Evolutionary conservation across 2,113 vertebrate species (phyloP).

Genomic region (Oncorhynchus keta): DNA sequence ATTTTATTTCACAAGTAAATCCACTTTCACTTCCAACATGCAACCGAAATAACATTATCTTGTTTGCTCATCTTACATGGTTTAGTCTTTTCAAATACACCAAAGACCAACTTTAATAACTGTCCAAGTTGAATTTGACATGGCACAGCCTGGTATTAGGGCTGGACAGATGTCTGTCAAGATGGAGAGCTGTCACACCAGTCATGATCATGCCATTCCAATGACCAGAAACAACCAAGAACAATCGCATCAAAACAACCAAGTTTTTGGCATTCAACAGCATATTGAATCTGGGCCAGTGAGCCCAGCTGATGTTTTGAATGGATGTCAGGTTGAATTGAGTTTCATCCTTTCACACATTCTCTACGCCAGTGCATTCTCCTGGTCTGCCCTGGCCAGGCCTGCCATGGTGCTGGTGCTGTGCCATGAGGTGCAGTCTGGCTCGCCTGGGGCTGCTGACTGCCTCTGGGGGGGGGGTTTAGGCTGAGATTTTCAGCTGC

Average conservation of each 20-base stretch:
- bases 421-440: slow-evolving; percentile 31
- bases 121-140: slow-evolving; percentile 21
- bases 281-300: slow-evolving; percentile 19
- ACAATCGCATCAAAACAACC: not conserved
- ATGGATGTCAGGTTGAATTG: slow-evolving; percentile 45
- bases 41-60: slow-evolving; percentile 14
- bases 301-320: slow-evolving; percentile 38
- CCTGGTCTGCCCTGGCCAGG: slow-evolving; percentile 26
- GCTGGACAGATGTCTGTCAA: slow-evolving; percentile 16
- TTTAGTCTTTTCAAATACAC: slow-evolving; percentile 21
- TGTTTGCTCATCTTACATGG: slow-evolving; percentile 22
- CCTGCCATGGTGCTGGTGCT: slow-evolving; percentile 16
- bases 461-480: slow-evolving; percentile 40
- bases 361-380: slow-evolving; percentile 25
- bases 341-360: not conserved
- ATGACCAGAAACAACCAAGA: not conserved
- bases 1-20: slow-evolving; percentile 9
- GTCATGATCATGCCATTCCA: not conserved
- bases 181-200: not conserved
- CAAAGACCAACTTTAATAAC: slow-evolving; percentile 14
- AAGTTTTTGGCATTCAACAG: slow-evolving; percentile 24
- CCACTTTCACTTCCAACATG: slow-evolving; percentile 17
- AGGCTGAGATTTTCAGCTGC: slow-evolving; percentile 57
- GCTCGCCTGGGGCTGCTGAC: slow-evolving; percentile 44
- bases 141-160: slow-evolving; percentile 20